These are phyloP conservation scores for Caloenas nicobarica DNA, from an alignment of 2,113 vertebrate species.

Conservation along the genomic window DNA sequence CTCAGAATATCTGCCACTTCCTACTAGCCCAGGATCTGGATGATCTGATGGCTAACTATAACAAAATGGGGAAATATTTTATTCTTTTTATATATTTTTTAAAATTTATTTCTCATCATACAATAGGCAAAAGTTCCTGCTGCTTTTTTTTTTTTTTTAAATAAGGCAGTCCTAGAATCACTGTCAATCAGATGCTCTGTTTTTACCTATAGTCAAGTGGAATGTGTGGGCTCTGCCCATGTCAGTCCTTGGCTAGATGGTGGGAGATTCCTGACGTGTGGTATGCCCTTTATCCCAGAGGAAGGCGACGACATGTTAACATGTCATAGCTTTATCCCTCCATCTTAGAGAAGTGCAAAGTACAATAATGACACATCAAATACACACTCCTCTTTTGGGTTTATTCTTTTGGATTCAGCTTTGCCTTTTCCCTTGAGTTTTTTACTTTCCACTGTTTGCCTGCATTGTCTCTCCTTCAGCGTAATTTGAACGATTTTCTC, in stretches of 20 bases:
- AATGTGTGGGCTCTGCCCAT: background rate
- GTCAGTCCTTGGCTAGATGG: background rate
- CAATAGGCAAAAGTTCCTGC: background rate
- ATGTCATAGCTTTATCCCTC: background rate
- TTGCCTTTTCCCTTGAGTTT: slow-evolving; percentile 21
- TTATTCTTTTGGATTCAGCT: slow-evolving; percentile 7
- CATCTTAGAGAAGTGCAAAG: background rate
- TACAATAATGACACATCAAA: background rate
- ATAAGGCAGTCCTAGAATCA: background rate
- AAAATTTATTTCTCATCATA: background rate
- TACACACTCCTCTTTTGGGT: background rate
- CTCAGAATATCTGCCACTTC: background rate
- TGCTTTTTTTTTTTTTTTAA: background rate
- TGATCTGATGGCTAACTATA: background rate
- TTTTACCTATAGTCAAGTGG: background rate
- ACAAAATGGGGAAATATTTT: background rate
- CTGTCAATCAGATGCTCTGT: rapidly evolving
- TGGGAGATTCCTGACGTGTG: background rate
- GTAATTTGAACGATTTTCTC: slow-evolving; percentile 16
- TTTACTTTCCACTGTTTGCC: slow-evolving; percentile 34
- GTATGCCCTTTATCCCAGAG: background rate
- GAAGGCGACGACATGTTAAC: background rate
- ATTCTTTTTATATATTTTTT: background rate
- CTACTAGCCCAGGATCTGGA: background rate
- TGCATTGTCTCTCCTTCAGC: background rate